phyloP scores from a whole-genome alignment of 2,888 invertebrate species.

The Stegophylla sp. region DNA sequence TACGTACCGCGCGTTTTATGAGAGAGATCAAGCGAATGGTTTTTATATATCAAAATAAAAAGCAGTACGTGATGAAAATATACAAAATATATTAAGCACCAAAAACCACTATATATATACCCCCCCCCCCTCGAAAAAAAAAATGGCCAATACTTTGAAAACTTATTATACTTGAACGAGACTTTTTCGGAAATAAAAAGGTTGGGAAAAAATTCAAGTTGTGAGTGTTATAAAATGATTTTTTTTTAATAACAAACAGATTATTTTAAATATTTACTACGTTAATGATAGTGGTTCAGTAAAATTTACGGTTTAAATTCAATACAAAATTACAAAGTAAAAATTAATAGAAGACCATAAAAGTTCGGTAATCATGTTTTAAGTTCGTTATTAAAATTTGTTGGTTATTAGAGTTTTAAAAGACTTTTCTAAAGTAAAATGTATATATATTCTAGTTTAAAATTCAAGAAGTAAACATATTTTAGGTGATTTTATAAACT shows the following conservation, averaged over 20 bases:
- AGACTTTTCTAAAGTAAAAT: slow-evolving; percentile 9
- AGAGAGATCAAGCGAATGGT: slow-evolving; percentile 35
- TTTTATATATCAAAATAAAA: slow-evolving; percentile 42
- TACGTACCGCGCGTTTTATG: background rate
- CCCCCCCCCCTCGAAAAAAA: too few relatives aligned
- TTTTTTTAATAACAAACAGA: too few relatives aligned
- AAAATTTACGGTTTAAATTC: too few relatives aligned
- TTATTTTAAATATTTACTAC: too few relatives aligned
- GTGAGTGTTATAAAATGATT: too few relatives aligned
- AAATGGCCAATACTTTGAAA: too few relatives aligned
- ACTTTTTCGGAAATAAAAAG: slow-evolving; percentile 15
- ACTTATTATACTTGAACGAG: too few relatives aligned
- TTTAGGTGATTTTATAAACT: slow-evolving; percentile 16
- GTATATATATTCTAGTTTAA: background rate
- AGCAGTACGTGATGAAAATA: slow-evolving; percentile 37
- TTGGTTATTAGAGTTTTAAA: background rate
- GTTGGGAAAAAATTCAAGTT: too few relatives aligned
- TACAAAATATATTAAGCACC: slow-evolving; percentile 11
- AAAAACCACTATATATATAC: background rate
- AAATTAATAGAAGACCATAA: too few relatives aligned
- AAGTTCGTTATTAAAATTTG: background rate
- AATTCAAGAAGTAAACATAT: slow-evolving; percentile 35
- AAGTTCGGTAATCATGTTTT: background rate
- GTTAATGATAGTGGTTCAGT: too few relatives aligned
- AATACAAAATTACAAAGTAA: too few relatives aligned